phyloP scores from a whole-genome alignment of 2,888 invertebrate genomes.

The Heliconius erato region DNA sequence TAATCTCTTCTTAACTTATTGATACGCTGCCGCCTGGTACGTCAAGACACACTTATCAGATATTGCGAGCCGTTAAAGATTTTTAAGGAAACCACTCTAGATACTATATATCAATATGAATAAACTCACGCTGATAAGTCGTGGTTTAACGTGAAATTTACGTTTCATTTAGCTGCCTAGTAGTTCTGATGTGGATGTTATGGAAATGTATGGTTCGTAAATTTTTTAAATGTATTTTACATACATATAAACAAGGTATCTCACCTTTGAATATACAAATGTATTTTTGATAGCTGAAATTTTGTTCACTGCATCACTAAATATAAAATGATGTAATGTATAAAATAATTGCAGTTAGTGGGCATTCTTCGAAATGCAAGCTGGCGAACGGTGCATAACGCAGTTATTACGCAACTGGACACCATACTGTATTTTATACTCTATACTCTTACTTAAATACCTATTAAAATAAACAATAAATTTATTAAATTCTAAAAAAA shows the following conservation, averaged over 20 bases:
- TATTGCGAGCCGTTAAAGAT: neutral
- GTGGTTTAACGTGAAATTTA: neutral
- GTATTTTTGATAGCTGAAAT: no score
- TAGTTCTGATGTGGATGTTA: no score
- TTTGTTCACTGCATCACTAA: neutral
- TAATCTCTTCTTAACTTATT: no score
- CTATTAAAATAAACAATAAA: neutral
- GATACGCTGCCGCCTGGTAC: no score
- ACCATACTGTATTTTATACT: neutral
- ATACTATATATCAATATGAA: neutral
- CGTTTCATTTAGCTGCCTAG: neutral
- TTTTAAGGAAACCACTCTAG: neutral
- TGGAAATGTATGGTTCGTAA: no score
- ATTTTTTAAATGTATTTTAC: no score
- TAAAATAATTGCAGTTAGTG: constrained; percentile 24
- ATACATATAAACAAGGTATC: no score
- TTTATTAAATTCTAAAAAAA: neutral
- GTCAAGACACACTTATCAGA: neutral
- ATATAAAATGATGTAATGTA: constrained; percentile 30
- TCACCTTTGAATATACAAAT: no score
- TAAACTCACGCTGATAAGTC: neutral
- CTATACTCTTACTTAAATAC: neutral
- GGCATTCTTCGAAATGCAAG: constrained; percentile 36
- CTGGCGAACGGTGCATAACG: constrained; percentile 1
- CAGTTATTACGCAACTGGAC: constrained; percentile 26